Evolutionary conservation across 2,888 invertebrate genomes (phyloP), one percentile per base, ranked within the genome.

Genomic region (Pasiphila rectangulata): DNA sequence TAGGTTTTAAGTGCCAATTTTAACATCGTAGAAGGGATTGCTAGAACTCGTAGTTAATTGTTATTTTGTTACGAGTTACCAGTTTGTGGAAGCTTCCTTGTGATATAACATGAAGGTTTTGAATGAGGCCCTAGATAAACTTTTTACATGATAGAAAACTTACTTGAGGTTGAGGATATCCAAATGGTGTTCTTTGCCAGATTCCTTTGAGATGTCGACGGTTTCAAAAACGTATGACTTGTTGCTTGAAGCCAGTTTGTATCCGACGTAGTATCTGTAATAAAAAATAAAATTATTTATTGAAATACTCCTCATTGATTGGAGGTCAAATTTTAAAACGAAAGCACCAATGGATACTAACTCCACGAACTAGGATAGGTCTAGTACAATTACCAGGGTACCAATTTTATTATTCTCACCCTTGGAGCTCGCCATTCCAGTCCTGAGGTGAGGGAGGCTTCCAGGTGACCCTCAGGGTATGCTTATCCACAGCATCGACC

Each of bases 211-310:
- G 76, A 96, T 96, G 74, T 96, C 96, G 3, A 97, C 96, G 38
- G 96, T 96, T 84, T 97, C 96, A 68, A 95, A 97, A 44, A 96
- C 92, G 77, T 94, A 97, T 0, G 96, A 95, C 54, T 95, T 95
- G 72, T 96, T 96, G 60, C 93, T 93, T 48, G 94, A 94, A 0
- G 95, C 93, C 45, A 95, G 90, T 89, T 95, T 94, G 80, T 96
- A 96, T 49, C 97, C 96, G 56, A 97, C 96, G 72, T 96, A 96
- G 75, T 97, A 97, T 52, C 96, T 96, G 73, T 90, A 91, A 71
- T 49, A 15, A 41, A 23, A 4, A 5, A 9, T 13, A 16, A 5
- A 29, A 23, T 35, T 7, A 21, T 7, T n/a, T n/a, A n/a, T n/a
- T n/a, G n/a, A 9, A 32, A 32, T 32, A 16, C 9, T 5, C 7